Evolutionary conservation across 1,140 invertebrate genomes (phyloP), one percentile per base, ranked within the genome.

Genomic region (Tenebrio molitor): DNA sequence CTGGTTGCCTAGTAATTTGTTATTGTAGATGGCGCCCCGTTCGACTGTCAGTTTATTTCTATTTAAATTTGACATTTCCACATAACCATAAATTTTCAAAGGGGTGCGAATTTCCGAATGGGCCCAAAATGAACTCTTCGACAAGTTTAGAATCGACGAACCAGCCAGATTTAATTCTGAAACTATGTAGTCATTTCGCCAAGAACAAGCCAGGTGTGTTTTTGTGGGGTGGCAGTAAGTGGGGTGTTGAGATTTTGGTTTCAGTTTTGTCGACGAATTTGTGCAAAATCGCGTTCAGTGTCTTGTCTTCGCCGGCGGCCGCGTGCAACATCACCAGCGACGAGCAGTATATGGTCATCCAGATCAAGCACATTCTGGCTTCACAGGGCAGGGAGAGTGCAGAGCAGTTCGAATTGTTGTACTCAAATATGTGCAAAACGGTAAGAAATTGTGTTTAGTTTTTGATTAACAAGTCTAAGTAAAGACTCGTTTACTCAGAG

Each of bases 141-240:
- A 72, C 39, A 5, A 14, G 21, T 29, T 12, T 14, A 14, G 64
- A 42, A 8, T 14, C 64, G 17, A 36, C 36, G n/a, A 66, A 14
- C 67, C 73, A 15, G n/a, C 69, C 69, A 29, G 81, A 79, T 34
- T 78, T 77, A 50, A 72, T 79, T 44, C 17, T 75, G 58, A 79
- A 81, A 69, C 75, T 83, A 17, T 83, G 81, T 71, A 79, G 77
- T 41, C 71, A 80, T 50, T 76, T 79, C 53, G 74, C 81, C 15
- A 79, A 78, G 71, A 76, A 79, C 53, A 73, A 81, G 73, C 74
- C 76, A 79, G 79, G 78, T 82, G 74, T 71, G 46, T 34, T 63
- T 33, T 44, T 46, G 12, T 15, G n/a, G 16, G 14, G 23, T 65
- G 23, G 15, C n/a, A 69, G 12, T 34, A 33, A 34, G 12, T 17